Conservation (phyloP, 2,888 invertebrate genomes). For the Colostygia pectinataria region DNA sequence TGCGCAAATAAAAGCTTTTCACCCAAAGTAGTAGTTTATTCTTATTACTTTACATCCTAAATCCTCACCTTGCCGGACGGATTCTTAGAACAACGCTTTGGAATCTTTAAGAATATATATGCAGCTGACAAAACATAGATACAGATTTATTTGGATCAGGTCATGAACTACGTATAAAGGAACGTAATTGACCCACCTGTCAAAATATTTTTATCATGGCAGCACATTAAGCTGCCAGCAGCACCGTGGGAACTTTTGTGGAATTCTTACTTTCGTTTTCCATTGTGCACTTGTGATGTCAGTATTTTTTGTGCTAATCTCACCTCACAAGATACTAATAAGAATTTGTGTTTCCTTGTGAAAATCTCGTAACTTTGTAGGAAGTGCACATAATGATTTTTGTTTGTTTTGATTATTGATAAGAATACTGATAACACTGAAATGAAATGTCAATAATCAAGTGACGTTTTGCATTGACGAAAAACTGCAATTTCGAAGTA, state of each 20-base stretch:
- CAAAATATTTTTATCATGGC: slow-evolving; percentile 56
- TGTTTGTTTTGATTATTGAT: slow-evolving; percentile 38
- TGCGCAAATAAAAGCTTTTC: slow-evolving; percentile 21
- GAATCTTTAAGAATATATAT: too few relatives aligned
- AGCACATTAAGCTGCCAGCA: slow-evolving; percentile 41
- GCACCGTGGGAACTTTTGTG: slow-evolving; percentile 61
- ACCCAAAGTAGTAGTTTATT: too few relatives aligned
- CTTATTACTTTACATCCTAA: too few relatives aligned
- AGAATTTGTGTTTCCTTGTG: slow-evolving; percentile 51
- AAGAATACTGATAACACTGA: slow-evolving; percentile 56
- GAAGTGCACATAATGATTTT: slow-evolving; percentile 28
- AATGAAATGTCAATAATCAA: slow-evolving; percentile 63
- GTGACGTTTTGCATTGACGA: slow-evolving; percentile 74
- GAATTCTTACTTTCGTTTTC: slow-evolving; percentile 64
- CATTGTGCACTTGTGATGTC: slow-evolving; percentile 49
- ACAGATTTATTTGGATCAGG: slow-evolving; percentile 23
- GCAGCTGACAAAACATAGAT: too few relatives aligned
- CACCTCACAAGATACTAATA: slow-evolving; percentile 54
- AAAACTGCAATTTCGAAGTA: slow-evolving; percentile 62
- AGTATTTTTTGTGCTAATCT: slow-evolving; percentile 46
- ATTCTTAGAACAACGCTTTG: too few relatives aligned
- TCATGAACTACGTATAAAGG: slow-evolving; percentile 39
- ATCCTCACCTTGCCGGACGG: too few relatives aligned
- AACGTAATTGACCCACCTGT: slow-evolving; percentile 56
- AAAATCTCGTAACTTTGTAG: slow-evolving; percentile 42